These are phyloP conservation scores for Orbicella faveolata DNA, from an alignment of 64 coral and sea anemone species.

Conservation along the genomic window DNA sequence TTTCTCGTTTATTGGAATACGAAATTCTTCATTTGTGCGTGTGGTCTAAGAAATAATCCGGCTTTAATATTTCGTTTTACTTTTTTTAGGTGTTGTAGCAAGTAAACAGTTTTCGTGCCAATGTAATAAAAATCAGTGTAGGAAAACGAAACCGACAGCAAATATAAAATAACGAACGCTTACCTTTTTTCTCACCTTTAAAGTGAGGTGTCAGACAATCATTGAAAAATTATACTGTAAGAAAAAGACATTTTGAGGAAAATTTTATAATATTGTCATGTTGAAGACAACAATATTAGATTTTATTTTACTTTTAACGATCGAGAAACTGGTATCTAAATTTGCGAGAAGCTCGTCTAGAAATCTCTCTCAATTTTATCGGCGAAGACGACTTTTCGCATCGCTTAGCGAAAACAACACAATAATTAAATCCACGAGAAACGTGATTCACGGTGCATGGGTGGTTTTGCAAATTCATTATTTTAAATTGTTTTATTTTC, in stretches of 20 bases:
- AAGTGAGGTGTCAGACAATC: neutral
- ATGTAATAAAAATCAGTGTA: neutral
- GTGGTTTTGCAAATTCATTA: constrained; percentile 12
- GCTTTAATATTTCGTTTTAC: neutral
- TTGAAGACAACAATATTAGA: neutral
- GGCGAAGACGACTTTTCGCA: neutral
- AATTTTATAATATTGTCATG: neutral
- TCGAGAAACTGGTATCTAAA: too few relatives aligned
- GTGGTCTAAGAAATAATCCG: neutral
- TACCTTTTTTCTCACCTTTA: neutral
- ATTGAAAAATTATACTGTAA: neutral
- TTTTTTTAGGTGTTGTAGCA: neutral
- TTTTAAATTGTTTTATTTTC: neutral
- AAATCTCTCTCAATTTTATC: neutral
- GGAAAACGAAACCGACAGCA: neutral
- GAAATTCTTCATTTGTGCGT: neutral
- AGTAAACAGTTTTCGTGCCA: neutral
- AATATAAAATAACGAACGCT: neutral
- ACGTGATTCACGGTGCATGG: neutral
- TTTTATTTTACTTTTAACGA: neutral
- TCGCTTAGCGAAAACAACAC: neutral
- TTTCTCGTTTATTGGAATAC: neutral
- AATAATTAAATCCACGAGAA: neutral
- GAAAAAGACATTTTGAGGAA: neutral
- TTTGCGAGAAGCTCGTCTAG: neutral